These are phyloP conservation scores for Notiomystis cincta DNA, from an alignment of 2,113 vertebrate genomes.

Conservation along the genomic window DNA sequence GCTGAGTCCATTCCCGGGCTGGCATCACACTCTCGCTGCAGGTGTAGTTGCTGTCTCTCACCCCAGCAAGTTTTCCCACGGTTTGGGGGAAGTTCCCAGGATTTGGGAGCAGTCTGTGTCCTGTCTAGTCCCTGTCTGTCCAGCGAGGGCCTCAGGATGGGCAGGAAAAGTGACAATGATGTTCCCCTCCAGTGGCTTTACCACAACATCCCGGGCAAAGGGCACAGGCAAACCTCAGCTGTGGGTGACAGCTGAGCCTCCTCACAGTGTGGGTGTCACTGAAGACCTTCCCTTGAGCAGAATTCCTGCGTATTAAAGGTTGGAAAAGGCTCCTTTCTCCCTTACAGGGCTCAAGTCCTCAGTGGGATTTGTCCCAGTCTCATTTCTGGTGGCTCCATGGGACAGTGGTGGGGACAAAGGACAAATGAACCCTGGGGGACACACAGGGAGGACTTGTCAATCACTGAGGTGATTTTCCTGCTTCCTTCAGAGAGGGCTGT, in stretches of 20 bases:
- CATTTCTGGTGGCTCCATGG: neutral
- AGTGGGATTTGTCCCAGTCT: neutral
- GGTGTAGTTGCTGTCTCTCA: neutral
- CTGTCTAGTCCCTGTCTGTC: too few relatives aligned
- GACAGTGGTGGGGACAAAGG: rapidly evolving
- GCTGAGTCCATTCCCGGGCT: neutral
- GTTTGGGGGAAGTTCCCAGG: neutral
- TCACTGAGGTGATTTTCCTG: neutral
- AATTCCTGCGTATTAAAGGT: rapidly evolving
- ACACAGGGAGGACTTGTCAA: neutral
- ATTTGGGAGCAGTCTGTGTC: neutral
- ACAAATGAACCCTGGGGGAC: neutral
- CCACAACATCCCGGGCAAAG: rapidly evolving
- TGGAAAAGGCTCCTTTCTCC: neutral
- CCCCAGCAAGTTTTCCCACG: neutral
- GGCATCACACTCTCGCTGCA: neutral
- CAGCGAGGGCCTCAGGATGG: neutral
- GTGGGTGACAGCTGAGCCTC: neutral
- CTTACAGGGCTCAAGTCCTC: neutral
- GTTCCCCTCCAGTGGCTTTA: neutral
- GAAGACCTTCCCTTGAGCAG: neutral
- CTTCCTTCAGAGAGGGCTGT: neutral
- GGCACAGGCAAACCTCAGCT: neutral
- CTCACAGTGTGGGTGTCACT: rapidly evolving
- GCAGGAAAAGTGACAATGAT: neutral